Evolutionary conservation across 1,140 invertebrate genomes (phyloP).

Genomic region (Rhagoletis pomonella): DNA sequence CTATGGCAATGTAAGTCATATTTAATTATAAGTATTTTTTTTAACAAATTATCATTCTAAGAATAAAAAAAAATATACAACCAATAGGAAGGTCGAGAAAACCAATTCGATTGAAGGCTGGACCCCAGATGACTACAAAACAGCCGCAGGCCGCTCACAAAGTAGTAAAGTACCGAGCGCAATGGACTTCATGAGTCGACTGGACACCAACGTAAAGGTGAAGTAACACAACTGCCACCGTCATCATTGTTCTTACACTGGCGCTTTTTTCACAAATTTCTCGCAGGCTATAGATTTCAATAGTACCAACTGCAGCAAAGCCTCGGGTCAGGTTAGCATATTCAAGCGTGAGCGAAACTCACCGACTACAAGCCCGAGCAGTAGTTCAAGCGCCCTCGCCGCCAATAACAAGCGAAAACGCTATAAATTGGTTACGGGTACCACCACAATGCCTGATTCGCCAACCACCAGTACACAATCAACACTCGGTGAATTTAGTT

Average conservation of each 20-base stretch:
- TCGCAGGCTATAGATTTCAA: slow-evolving; percentile 66
- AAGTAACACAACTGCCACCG: background rate
- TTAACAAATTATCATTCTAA: too few relatives aligned
- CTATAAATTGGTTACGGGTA: slow-evolving; percentile 64
- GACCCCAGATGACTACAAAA: slow-evolving; percentile 72
- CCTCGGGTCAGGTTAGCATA: slow-evolving; percentile 64
- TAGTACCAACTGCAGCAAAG: slow-evolving; percentile 42
- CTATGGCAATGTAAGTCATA: slow-evolving; percentile 63
- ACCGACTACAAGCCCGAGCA: slow-evolving; percentile 54
- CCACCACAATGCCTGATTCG: slow-evolving; percentile 20
- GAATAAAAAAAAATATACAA: background rate
- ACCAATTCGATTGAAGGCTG: slow-evolving; percentile 76
- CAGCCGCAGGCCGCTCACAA: slow-evolving; percentile 63
- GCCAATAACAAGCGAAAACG: slow-evolving; percentile 61
- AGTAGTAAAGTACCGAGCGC: slow-evolving; percentile 73
- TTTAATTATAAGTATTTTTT: too few relatives aligned
- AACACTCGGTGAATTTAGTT: slow-evolving; percentile 36
- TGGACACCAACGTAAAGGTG: slow-evolving; percentile 74
- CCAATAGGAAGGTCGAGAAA: slow-evolving; percentile 72
- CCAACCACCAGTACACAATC: slow-evolving; percentile 40
- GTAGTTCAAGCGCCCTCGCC: slow-evolving; percentile 33
- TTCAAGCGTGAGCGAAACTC: slow-evolving; percentile 68
- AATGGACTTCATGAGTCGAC: slow-evolving; percentile 77
- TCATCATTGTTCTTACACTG: background rate
- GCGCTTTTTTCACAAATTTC: background rate